Evolutionary conservation across 2,888 invertebrate species (phyloP).

Genomic region (Bibio marci): DNA sequence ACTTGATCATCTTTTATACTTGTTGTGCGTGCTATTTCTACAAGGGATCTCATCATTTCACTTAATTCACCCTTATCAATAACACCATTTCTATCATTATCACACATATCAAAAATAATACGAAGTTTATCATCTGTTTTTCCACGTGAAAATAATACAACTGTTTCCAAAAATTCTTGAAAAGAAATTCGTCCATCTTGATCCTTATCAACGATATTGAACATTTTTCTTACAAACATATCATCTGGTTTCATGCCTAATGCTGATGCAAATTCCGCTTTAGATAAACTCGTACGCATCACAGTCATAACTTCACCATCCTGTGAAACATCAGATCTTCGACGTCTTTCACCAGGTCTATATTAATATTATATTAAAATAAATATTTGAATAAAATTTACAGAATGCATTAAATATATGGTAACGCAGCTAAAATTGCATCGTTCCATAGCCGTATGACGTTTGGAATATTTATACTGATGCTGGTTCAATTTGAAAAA

Average conservation of each 20-base stretch:
- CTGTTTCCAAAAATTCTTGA: conserved; percentile 89
- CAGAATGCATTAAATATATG: too few relatives aligned
- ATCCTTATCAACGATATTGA: conserved; percentile 91
- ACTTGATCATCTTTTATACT: conserved; percentile 81
- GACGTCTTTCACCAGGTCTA: conserved; percentile 66
- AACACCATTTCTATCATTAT: conserved; percentile 83
- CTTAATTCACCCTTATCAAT: conserved; percentile 87
- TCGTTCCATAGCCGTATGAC: too few relatives aligned
- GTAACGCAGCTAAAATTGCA: too few relatives aligned
- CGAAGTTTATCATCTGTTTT: conserved; percentile 85
- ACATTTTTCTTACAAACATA: conserved; percentile 93
- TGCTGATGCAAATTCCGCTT: conserved; percentile 85
- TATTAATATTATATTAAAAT: neutral
- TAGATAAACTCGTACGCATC: conserved; percentile 82
- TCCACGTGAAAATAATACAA: conserved; percentile 78
- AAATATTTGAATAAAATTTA: neutral
- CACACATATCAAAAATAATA: conserved; percentile 96
- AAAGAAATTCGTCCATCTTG: conserved; percentile 87
- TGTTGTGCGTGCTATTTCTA: conserved; percentile 84
- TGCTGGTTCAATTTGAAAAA: too few relatives aligned
- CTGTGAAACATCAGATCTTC: conserved; percentile 50
- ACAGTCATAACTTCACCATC: conserved; percentile 80
- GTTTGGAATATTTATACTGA: too few relatives aligned
- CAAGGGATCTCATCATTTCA: conserved; percentile 82
- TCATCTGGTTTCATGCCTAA: conserved; percentile 90